phyloP scores from a whole-genome alignment of 2,113 vertebrate genomes.

The Brachyhypopomus occidentalis region DNA sequence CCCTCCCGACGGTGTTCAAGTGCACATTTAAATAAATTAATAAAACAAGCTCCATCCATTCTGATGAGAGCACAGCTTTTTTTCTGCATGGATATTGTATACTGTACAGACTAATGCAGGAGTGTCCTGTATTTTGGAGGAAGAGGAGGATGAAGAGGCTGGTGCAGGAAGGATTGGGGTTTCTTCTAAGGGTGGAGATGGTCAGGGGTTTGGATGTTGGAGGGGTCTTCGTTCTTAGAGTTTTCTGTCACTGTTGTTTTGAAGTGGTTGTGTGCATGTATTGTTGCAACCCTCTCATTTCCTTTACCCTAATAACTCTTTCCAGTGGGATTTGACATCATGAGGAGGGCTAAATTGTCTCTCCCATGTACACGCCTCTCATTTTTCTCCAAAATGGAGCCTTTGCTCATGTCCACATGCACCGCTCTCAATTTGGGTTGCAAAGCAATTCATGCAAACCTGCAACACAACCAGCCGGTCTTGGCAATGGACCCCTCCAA shows the following conservation, averaged over 20 bases:
- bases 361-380: slow-evolving; percentile 61
- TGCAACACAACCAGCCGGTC: slow-evolving; percentile 59
- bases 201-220: slow-evolving; percentile 64
- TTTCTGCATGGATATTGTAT: slow-evolving; percentile 84
- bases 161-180: slow-evolving; percentile 52
- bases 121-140: slow-evolving; percentile 75
- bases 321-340: slow-evolving; percentile 69
- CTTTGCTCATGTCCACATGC: slow-evolving; percentile 68
- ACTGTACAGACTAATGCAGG: slow-evolving; percentile 82
- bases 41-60: slow-evolving; percentile 69
- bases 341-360: slow-evolving; percentile 60
- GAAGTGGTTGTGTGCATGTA: slow-evolving; percentile 79
- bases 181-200: slow-evolving; percentile 45
- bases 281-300: slow-evolving; percentile 71
- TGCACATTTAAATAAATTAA: slow-evolving; percentile 80
- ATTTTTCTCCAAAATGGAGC: slow-evolving; percentile 60
- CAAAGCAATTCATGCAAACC: slow-evolving; percentile 71
- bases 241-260: slow-evolving; percentile 75
- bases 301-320: slow-evolving; percentile 72
- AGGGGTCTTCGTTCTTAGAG: slow-evolving; percentile 75
- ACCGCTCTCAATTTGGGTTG: slow-evolving; percentile 70
- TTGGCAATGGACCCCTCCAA: slow-evolving; percentile 60
- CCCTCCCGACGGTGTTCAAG: slow-evolving; percentile 85
- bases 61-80: slow-evolving; percentile 69
- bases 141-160: slow-evolving; percentile 63